Evolutionary conservation across 1,140 invertebrate genomes (phyloP).

Genomic region (Riptortus pedestris): DNA sequence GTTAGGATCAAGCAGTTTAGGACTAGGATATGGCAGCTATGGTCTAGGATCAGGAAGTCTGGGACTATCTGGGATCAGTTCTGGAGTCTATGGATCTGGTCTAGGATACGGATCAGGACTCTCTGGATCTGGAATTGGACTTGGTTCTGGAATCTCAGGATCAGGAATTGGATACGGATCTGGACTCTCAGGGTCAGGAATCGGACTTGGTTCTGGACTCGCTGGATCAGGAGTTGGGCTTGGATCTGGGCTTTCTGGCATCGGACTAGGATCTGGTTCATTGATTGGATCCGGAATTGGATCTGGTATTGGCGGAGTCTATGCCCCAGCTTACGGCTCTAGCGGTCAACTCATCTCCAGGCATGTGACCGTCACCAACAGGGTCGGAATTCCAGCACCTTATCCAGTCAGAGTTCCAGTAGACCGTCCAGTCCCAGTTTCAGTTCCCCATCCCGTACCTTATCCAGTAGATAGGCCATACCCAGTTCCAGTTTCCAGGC

Average conservation of each 20-base stretch:
- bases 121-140: not conserved
- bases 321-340: too few relatives aligned
- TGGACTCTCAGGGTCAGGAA: not conserved
- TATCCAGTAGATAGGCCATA: not conserved
- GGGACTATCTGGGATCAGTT: not conserved
- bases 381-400: conserved; percentile 34
- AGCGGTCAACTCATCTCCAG: conserved; percentile 11
- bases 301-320: not conserved
- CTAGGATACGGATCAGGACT: not conserved
- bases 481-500: not conserved
- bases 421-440: conserved; percentile 28
- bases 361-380: conserved; percentile 39
- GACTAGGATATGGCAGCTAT: not conserved
- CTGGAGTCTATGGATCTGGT: not conserved
- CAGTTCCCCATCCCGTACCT: conserved; percentile 18
- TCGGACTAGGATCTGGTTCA: not conserved
- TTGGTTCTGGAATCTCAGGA: not conserved
- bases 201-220: not conserved
- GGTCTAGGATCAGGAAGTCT: not conserved
- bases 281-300: not conserved
- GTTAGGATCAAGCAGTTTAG: not conserved
- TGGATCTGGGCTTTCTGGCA: not conserved
- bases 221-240: not conserved
- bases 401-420: conserved; percentile 30
- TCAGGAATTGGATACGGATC: not conserved